A percentile compares a stretch with the other conserved stretches of the same genome.
These are phyloP conservation scores for Argya squamiceps DNA, from an alignment of 2,797 vertebrate genomes.

Conservation along the genomic window DNA sequence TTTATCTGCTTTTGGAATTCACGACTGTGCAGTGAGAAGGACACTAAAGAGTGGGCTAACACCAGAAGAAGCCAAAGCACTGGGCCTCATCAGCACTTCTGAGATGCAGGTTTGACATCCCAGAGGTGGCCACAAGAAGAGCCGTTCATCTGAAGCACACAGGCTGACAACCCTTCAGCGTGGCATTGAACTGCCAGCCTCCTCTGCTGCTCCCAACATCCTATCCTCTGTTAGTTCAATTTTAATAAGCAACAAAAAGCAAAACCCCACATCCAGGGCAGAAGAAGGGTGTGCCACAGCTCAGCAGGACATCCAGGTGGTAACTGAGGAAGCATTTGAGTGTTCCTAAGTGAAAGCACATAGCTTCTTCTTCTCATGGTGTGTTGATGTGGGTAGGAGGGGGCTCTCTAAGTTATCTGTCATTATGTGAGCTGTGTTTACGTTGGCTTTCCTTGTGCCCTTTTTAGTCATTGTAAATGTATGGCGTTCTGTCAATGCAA, in stretches of 20 bases:
- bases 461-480: slow-evolving; percentile 60
- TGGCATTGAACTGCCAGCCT: slow-evolving; percentile 37
- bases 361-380: background rate
- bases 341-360: background rate
- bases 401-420: slow-evolving; percentile 18
- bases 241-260: slow-evolving; percentile 12
- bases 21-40: slow-evolving; percentile 84
- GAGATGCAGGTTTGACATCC: slow-evolving; percentile 92
- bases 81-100: slow-evolving; percentile 88
- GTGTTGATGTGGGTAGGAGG: background rate
- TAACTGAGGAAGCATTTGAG: slow-evolving; percentile 4
- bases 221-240: slow-evolving; percentile 25
- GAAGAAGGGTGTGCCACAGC: background rate
- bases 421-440: slow-evolving; percentile 56
- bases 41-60: slow-evolving; percentile 94
- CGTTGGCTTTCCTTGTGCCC: slow-evolving; percentile 57
- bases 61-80: slow-evolving; percentile 91
- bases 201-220: slow-evolving; percentile 45
- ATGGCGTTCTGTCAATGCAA: slow-evolving; percentile 57
- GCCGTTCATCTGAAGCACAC: slow-evolving; percentile 42
- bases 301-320: background rate
- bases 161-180: background rate
- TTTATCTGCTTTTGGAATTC: background rate
- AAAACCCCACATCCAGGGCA: background rate
- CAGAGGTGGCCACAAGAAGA: slow-evolving; percentile 21